These are phyloP conservation scores for Masnerella sp. DNA, from an alignment of 2,888 invertebrate species.

Conservation along the genomic window DNA sequence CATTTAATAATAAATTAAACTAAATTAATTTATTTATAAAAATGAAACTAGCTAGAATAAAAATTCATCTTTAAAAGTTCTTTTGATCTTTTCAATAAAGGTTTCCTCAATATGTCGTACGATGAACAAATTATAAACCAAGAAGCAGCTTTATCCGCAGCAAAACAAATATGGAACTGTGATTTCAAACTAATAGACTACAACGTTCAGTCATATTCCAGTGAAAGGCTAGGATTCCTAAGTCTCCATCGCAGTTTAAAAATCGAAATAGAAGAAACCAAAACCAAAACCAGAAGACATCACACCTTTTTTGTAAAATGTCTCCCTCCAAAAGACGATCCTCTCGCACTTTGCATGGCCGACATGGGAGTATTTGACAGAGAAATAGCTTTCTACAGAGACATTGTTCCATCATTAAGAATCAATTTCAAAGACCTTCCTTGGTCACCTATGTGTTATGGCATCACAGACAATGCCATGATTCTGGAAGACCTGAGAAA, in stretches of 20 bases:
- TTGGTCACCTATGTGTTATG: constrained; percentile 72
- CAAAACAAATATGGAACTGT: constrained; percentile 19
- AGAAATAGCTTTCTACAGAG: constrained; percentile 78
- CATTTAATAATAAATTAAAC: too few species aligned
- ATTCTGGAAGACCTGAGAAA: constrained; percentile 75
- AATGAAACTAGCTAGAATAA: too few species aligned
- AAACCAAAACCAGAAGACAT: constrained; percentile 12
- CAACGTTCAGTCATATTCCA: constrained; percentile 63
- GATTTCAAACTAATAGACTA: constrained; percentile 58
- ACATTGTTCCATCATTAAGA: constrained; percentile 77
- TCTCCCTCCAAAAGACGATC: constrained; percentile 79
- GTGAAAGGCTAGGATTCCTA: constrained; percentile 68
- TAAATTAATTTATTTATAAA: too few species aligned
- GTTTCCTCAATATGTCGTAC: too few species aligned
- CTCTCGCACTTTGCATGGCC: constrained; percentile 79
- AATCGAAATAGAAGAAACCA: constrained; percentile 54
- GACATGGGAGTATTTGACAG: constrained; percentile 79
- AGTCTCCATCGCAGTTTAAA: constrained; percentile 66
- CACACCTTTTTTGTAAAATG: constrained; percentile 81
- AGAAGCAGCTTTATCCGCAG: constrained; percentile 29
- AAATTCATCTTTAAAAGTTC: too few species aligned
- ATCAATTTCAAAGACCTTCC: constrained; percentile 61
- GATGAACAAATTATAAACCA: constrained; percentile 14
- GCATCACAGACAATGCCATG: constrained; percentile 67
- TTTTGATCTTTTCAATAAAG: too few species aligned